Evolutionary conservation across 2,888 invertebrate species (phyloP), one percentile per base, ranked within the genome.

Genomic region (Andrena marginata): DNA sequence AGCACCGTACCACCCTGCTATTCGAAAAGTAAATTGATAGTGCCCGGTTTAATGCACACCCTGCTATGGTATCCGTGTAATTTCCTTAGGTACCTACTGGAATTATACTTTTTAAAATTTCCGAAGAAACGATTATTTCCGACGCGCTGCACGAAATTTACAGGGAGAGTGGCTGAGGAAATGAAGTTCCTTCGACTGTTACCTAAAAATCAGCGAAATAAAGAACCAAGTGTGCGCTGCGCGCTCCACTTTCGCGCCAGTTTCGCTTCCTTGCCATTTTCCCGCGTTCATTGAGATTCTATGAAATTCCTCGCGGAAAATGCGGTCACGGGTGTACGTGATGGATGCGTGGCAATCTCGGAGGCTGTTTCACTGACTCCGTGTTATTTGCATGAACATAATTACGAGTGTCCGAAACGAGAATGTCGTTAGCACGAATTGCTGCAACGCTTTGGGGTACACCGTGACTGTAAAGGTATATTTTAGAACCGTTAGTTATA

Each of bases 91-190:
- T 23, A 26, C 20, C 51, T 7, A 64, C 42, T 42, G 5, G 42
- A 69, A 69, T 77, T 76, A 56, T 10, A 35, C 33, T 69, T 76
- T 49, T 23, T 26, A 10, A 29, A 33, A 67, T 70, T 60, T 79
- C 33, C 69, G 29, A n/a, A 2, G 59, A 77, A 79, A 51, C 77
- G 77, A 51, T 70, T 59, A 79, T 49, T 51, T 29, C n/a, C 68
- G 56, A 35, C 68, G 16, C 35, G 10, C 3, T 26, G 8, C 26
- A 20, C 5, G n/a, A n/a, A n/a, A 7, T 1, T 35, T 7, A 0
- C 59, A 20, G 35, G 10, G 26, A 16, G 29, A 29, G 69, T 31
- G 70, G 48, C 31, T 48, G 20, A 20, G n/a, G 26, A 33, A 42
- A 29, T 13, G 13, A 33, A 48, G 16, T 64, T 16, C 16, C 42